Base-by-base conservation (phyloP, 2,888 invertebrate species). In the Arenicola marina region DNA sequence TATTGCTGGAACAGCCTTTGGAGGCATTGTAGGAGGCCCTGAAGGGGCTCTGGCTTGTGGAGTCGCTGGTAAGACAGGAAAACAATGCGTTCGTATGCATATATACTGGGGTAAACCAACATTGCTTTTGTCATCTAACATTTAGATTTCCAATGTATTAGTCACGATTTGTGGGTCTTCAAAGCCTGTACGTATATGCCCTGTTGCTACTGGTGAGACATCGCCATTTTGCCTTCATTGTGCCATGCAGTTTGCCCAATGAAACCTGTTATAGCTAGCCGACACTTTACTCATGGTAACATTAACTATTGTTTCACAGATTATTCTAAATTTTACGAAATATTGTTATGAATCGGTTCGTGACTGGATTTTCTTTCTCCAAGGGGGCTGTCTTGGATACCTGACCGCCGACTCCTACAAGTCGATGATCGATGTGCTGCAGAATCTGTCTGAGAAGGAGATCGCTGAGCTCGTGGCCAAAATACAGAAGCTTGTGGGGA, bases 401-500 rank as follows among this genome's bases (percentile, higher is more conserved):
- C 62, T 63, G 28, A 71, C 66, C 46, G 71, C 75, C n/a, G 74
- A 77, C 66, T 71, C 75, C 4, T 80, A 80, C 63, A 61, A 72
- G 4, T 75, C 78, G 2, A 66, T 80, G 72, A 51, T 80, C 4
- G 67, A 57, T 24, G 77, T 77, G 4, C 38, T 80, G 31, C 68
- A 68, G 33, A 72, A 74, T 44, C 57, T 80, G 46, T 68, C 72
- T 24, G 78, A 78, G 46, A 58, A 63, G 4, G 79, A 79, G 18
- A 79, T 78, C 56, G 31, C 66, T 33, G 60, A 67, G 45, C 63
- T 79, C 1, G 76, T 77, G 21, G 60, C 68, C 24, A 73, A 73
- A 68, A 70, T 80, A 1, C 80, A 80, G 58, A 73, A 76, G 55
- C 64, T 80, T 21, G 78, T 80, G 29, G 80, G 80, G 0, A 74